Percentiles rank a stretch among this genome's conserved stretches.
phyloP scores from a whole-genome alignment of 2,113 vertebrate species.

The Gnathonemus longibarbis region DNA sequence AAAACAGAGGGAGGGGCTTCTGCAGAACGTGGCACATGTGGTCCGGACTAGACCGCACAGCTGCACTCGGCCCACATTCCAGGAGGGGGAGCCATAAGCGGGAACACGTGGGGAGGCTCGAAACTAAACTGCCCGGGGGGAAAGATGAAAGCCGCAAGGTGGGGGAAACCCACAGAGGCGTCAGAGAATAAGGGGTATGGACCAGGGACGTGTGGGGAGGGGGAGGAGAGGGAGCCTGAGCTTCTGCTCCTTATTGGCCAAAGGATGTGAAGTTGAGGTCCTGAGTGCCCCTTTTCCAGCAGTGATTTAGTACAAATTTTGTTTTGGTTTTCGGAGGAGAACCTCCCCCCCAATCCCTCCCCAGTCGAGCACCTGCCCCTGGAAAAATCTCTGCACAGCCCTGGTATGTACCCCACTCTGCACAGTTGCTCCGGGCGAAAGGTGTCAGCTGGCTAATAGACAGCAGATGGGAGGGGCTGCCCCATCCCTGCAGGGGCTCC shows the following conservation, averaged over 20 bases:
- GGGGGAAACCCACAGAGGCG: neutral
- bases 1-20: neutral
- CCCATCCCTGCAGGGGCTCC: neutral
- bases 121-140: neutral
- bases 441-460: neutral
- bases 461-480: neutral
- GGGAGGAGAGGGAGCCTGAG: neutral
- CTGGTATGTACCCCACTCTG: neutral
- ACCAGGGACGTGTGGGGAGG: neutral
- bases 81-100: neutral
- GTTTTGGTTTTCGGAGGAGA: neutral
- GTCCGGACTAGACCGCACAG: constrained; percentile 22
- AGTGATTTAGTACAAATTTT: neutral
- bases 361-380: neutral
- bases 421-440: neutral
- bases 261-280: neutral
- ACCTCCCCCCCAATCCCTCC: neutral
- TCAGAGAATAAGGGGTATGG: neutral
- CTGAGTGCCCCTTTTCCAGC: neutral
- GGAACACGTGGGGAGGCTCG: neutral
- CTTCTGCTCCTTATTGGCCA: neutral
- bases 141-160: neutral
- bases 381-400: neutral
- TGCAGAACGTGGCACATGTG: neutral
- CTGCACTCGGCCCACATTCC: constrained; percentile 22